A percentile compares a stretch with the other conserved stretches of the same genome.
Evolutionary conservation across 2,797 vertebrate species (phyloP).

Genomic region (Craterocephalus amniculus): DNA sequence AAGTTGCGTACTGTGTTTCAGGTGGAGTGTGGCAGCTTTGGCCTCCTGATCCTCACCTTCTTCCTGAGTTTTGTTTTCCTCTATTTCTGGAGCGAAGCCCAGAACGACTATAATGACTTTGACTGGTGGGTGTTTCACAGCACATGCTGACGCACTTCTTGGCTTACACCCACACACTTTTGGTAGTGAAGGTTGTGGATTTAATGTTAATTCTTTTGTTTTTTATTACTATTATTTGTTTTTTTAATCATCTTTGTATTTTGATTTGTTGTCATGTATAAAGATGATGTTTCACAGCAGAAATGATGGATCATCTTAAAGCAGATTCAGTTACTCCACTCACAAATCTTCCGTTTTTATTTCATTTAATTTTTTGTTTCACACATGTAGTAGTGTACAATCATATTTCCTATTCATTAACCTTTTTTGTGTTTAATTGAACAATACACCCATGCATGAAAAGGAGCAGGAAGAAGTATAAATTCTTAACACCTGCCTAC

Average conservation of each 20-base stretch:
- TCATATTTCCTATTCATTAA: background rate
- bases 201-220: too few relatives aligned
- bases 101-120: constrained; percentile 93
- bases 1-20: constrained; percentile 70
- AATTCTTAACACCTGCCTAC: too few relatives aligned
- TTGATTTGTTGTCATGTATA: too few relatives aligned
- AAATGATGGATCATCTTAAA: background rate
- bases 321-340: background rate
- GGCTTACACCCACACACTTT: background rate
- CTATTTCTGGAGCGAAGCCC: constrained; percentile 89
- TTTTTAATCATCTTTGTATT: too few relatives aligned
- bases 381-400: too few relatives aligned
- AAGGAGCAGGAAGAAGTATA: too few relatives aligned
- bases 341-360: background rate
- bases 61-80: constrained; percentile 87
- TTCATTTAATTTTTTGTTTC: background rate
- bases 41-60: constrained; percentile 85
- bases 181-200: background rate
- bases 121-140: constrained; percentile 85
- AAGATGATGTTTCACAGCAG: too few relatives aligned
- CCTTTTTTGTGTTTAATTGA: too few relatives aligned
- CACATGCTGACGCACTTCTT: background rate
- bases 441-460: too few relatives aligned
- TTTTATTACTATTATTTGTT: background rate
- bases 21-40: constrained; percentile 87